Base-by-base conservation (phyloP, 2,888 invertebrate species). In the Linnaemya tessellans region DNA sequence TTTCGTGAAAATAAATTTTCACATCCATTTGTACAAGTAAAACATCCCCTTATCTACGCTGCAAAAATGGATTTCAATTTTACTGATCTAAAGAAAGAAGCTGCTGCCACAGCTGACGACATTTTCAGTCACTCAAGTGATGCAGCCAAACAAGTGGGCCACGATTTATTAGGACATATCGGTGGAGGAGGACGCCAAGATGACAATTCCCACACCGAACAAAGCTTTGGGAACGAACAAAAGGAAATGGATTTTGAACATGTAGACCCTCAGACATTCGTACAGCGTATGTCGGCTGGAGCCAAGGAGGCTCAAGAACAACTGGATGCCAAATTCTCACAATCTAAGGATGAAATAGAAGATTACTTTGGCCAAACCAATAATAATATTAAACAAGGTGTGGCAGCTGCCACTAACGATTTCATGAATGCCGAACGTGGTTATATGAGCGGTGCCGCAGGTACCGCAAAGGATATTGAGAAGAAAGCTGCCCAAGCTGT, bases 371-470 rank as follows among this genome's bases (percentile, higher is more conserved):
- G 83, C 1, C 62, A 86, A 25, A 71, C 49, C n/a, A 62, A 88
- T 38, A 88, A 89, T 64, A 80, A 88, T 3, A 87, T 87, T 60
- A 86, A 90, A 62, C 89, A 91, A 64, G 89, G 88, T 65, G 88
- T 91, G 71, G 84, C 89, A n/a, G 87, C 88, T 20, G 25, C 89
- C 78, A 91, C 91, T 65, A 87, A 83, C 60, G 92, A 92, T 79
- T 92, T 92, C 51, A 91, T 92, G 92, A 91, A 91, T 71, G 89
- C 90, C 13, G 92, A 92, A 64, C 89, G 92, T 4, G 89, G 89
- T 25, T 83, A 88, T 30, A 88, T 88, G 65, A 77, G 46, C 15
- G 62, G 64, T 22, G 75, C 75, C 1, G 80, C 74, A 10, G 84
- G 80, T 49, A 74, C 64, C 1, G 49, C 58, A 10, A 85, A 79